Percentiles rank a stretch among this genome's conserved stretches.
These are phyloP conservation scores for Spodoptera picta DNA, from an alignment of 2,888 invertebrate genomes.

Conservation along the genomic window DNA sequence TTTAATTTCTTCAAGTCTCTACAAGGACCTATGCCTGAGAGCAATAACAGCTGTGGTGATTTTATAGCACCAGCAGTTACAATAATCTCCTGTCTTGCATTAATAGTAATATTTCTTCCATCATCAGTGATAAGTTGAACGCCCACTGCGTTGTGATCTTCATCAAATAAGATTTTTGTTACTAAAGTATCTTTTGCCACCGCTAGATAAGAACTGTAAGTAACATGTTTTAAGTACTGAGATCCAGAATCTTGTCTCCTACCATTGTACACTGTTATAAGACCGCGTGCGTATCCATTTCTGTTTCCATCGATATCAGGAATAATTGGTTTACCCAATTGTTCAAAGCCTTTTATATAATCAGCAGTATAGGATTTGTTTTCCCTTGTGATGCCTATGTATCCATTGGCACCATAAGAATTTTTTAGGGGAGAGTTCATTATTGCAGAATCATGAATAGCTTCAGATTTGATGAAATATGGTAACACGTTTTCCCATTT, in stretches of 20 bases:
- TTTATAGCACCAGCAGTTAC: conserved; percentile 76
- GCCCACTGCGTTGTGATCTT: conserved; percentile 37
- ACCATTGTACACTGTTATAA: conserved; percentile 22
- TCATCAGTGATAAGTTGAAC: conserved; percentile 40
- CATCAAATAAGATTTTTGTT: conserved; percentile 46
- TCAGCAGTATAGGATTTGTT: conserved; percentile 3
- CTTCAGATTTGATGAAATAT: conserved; percentile 46
- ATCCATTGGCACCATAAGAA: conserved; percentile 35
- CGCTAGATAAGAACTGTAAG: conserved; percentile 24
- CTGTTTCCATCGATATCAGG: conserved; percentile 35
- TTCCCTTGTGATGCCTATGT: conserved; percentile 40
- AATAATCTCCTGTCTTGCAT: conserved; percentile 62
- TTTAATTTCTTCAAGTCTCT: conserved; percentile 59
- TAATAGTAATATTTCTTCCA: conserved; percentile 29
- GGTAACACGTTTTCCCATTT: conserved; percentile 38
- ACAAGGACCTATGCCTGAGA: conserved; percentile 60
- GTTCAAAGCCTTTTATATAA: conserved; percentile 34
- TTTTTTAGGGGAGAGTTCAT: conserved; percentile 20
- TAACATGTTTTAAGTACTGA: conserved; percentile 26
- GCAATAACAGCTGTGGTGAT: conserved; percentile 59
- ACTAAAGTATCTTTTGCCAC: conserved; percentile 38
- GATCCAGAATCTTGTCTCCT: conserved; percentile 34
- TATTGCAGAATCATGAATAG: conserved; percentile 25
- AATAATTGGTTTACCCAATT: conserved; percentile 33
- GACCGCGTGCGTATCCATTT: conserved; percentile 27